Conservation (phyloP, 2,113 vertebrate species). For the Oryzias woworae region DNA sequence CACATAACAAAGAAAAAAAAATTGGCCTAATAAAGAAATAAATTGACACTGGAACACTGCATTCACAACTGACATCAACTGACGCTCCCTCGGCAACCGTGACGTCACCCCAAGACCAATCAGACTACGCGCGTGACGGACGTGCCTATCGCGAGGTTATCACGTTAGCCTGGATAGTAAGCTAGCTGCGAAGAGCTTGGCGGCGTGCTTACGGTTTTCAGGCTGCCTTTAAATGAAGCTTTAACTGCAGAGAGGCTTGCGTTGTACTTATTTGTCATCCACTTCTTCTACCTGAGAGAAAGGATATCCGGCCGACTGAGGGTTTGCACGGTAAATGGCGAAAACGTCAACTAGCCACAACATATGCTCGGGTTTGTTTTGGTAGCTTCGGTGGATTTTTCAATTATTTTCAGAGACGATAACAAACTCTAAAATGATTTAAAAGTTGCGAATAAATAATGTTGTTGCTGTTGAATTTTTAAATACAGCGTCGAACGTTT, state of each 20-base stretch:
- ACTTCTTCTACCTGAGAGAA: slow-evolving; percentile 12
- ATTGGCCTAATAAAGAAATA: no score
- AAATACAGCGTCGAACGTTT: rapidly evolving
- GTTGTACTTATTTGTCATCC: neutral
- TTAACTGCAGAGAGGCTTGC: neutral
- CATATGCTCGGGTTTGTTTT: slow-evolving; percentile 62
- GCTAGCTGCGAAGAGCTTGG: slow-evolving; percentile 40
- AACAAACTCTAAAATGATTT: neutral
- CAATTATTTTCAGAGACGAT: neutral
- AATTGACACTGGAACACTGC: no score
- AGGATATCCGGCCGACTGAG: slow-evolving; percentile 32
- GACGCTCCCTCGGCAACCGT: slow-evolving; percentile 75
- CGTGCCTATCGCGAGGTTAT: slow-evolving; percentile 68
- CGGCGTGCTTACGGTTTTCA: slow-evolving; percentile 5
- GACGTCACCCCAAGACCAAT: slow-evolving; percentile 68
- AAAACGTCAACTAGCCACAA: slow-evolving; percentile 43
- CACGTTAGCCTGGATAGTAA: slow-evolving; percentile 55
- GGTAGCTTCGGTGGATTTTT: slow-evolving; percentile 28
- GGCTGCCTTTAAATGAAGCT: slow-evolving; percentile 8
- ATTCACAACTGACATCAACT: no score
- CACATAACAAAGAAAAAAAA: no score
- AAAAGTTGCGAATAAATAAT: rapidly evolving
- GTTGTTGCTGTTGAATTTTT: neutral
- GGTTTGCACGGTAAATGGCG: slow-evolving; percentile 53
- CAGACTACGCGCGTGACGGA: slow-evolving; percentile 18